Base-by-base conservation (phyloP, 2,888 invertebrate species). In the Ophion obscuratus region DNA sequence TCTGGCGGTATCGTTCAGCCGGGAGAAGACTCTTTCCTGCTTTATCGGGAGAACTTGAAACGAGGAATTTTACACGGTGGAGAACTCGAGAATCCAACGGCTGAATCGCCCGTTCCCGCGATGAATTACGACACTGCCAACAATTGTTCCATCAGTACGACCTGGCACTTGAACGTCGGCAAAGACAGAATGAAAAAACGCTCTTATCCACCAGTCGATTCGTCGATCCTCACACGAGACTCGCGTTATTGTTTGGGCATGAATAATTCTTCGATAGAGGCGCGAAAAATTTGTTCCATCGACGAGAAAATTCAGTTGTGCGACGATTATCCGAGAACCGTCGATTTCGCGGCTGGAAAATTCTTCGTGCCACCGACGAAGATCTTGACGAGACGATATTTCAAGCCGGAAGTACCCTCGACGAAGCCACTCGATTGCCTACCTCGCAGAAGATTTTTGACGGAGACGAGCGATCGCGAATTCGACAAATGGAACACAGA, bases 81-180 rank as follows among this genome's bases (percentile, higher is more conserved):
- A 6, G 84, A 88, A 4, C 74, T 90, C 17, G 91, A 92, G 68
- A 83, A 90, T 79, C 90, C 90, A 2, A 76, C 87, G 9, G 53
- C 88, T 59, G 78, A 83, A 1, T 83, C 77, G 0, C 62, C 84
- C 0, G 66, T 84, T n/a, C 90, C 90, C 0, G 31, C 76, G 0
- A 79, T 92, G 59, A 78, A 82, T 2, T 75, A 64, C 14, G 89
- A 90, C 0, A 89, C 78, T 9, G 84, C 78, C 24, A 89, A 88
- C 5, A 91, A 89, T 73, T 85, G 81, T 36, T 20, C 87, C 2
- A n/a, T 91, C 31, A 92, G 92, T 71, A 92, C 92, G 0, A 87
- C 74, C 0, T 92, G 92, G 92, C 91, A 90, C 44, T 62, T 91
- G 67, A 91, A 92, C 78, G 10, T 88, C 0, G 92, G 92, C 0